Conservation (phyloP, 2,888 invertebrate genomes). For the Mechanitis mazaeus region DNA sequence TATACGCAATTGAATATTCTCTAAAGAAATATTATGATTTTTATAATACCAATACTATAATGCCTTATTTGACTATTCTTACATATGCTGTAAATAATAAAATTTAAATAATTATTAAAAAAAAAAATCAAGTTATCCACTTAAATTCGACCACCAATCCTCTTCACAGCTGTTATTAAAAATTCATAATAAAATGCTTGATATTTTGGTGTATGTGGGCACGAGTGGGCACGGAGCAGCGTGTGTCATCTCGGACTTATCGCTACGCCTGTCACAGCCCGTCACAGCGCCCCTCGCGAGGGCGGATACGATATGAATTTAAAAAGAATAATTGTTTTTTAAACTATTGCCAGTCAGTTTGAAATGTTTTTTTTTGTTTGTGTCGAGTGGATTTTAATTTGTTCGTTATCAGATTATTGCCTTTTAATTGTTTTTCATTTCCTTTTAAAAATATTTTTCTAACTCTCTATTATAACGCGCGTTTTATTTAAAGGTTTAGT, state of each 20-base stretch:
- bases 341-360: slow-evolving; percentile 25
- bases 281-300: slow-evolving; percentile 40
- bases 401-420: slow-evolving; percentile 23
- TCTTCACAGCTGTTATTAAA: no score
- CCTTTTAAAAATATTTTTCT: slow-evolving; percentile 11
- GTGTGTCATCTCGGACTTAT: slow-evolving; percentile 56
- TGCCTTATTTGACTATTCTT: no score
- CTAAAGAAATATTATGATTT: no score
- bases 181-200: slow-evolving; percentile 7
- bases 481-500: neutral
- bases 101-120: no score
- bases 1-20: no score
- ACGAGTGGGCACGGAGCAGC: slow-evolving; percentile 42
- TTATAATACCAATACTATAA: no score
- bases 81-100: no score
- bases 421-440: slow-evolving; percentile 20
- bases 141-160: no score
- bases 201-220: slow-evolving; percentile 28
- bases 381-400: slow-evolving; percentile 20
- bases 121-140: no score
- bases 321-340: slow-evolving; percentile 36
- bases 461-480: slow-evolving; percentile 8
- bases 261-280: slow-evolving; percentile 52
- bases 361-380: slow-evolving; percentile 22
- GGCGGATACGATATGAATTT: slow-evolving; percentile 35